phyloP scores from a whole-genome alignment of 1,140 invertebrate genomes.

The Ganaspis sp. region DNA sequence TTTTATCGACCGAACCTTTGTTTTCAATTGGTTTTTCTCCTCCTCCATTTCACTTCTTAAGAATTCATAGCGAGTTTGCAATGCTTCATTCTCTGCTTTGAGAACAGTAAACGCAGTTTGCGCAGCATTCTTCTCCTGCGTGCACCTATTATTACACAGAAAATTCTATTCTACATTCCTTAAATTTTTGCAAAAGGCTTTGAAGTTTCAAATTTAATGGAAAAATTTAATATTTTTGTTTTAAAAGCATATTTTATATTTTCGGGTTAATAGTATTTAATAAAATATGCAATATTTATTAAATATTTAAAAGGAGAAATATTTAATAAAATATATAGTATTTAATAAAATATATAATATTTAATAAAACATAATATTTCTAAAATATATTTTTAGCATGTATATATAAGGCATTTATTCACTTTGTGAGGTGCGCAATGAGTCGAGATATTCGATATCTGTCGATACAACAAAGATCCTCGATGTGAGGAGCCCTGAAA shows the following conservation, averaged over 20 bases:
- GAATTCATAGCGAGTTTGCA: slow-evolving; percentile 50
- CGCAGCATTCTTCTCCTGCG: slow-evolving; percentile 49
- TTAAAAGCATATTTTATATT: background rate
- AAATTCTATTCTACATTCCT: background rate
- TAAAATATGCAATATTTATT: background rate
- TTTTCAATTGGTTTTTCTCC: slow-evolving; percentile 55
- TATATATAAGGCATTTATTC: slow-evolving; percentile 10
- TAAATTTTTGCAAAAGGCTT: background rate
- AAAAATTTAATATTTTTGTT: too few species aligned
- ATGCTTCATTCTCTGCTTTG: slow-evolving; percentile 52
- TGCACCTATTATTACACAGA: slow-evolving; percentile 46
- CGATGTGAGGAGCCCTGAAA: slow-evolving; percentile 53
- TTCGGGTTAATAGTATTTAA: too few species aligned
- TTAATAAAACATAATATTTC: too few species aligned
- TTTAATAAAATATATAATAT: too few species aligned
- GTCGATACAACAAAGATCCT: slow-evolving; percentile 61
- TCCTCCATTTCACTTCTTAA: slow-evolving; percentile 46
- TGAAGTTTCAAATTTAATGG: too few species aligned
- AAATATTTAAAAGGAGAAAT: too few species aligned
- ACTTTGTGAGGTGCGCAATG: slow-evolving; percentile 59
- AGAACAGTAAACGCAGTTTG: slow-evolving; percentile 49
- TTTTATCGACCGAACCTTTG: slow-evolving; percentile 42
- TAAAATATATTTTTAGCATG: background rate
- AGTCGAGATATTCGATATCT: slow-evolving; percentile 60
- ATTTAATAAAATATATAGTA: background rate